phyloP scores from a whole-genome alignment of 2,797 vertebrate species.

The Rhinella marina region DNA sequence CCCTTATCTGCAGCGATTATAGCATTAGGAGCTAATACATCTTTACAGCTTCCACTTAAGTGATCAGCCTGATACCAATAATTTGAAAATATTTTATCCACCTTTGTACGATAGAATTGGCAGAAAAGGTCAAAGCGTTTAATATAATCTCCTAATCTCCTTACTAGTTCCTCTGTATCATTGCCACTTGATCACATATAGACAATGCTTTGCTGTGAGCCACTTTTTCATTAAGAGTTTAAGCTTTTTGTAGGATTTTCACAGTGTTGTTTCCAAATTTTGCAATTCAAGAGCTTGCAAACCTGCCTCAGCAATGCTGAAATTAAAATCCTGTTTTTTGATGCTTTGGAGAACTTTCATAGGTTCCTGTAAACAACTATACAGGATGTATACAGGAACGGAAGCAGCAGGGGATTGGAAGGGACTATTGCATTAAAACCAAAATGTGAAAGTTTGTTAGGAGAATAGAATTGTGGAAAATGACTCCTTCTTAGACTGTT shows the following conservation, averaged over 20 bases:
- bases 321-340: too few species aligned
- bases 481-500: not conserved
- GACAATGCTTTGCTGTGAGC: conserved; percentile 46
- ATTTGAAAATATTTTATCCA: conserved; percentile 52
- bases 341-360: not conserved
- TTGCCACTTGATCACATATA: conserved; percentile 50
- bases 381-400: too few species aligned
- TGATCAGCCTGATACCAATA: conserved; percentile 63
- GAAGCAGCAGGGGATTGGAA: too few species aligned
- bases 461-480: too few species aligned
- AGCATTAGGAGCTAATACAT: conserved; percentile 39
- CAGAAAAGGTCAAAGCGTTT: conserved; percentile 50
- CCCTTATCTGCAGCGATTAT: conserved; percentile 53
- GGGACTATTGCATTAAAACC: too few species aligned
- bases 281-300: not conserved
- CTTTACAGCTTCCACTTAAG: conserved; percentile 10
- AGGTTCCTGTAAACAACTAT: too few species aligned
- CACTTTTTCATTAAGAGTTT: conserved; percentile 27
- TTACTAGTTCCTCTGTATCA: conserved; percentile 43
- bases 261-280: conserved; percentile 42
- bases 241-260: conserved; percentile 22
- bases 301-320: not conserved
- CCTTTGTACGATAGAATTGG: conserved; percentile 38
- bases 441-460: too few species aligned
- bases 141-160: conserved; percentile 55